Evolutionary conservation across 2,113 vertebrate species (phyloP), one percentile per base, ranked within the genome.

Genomic region (Python bivittatus): DNA sequence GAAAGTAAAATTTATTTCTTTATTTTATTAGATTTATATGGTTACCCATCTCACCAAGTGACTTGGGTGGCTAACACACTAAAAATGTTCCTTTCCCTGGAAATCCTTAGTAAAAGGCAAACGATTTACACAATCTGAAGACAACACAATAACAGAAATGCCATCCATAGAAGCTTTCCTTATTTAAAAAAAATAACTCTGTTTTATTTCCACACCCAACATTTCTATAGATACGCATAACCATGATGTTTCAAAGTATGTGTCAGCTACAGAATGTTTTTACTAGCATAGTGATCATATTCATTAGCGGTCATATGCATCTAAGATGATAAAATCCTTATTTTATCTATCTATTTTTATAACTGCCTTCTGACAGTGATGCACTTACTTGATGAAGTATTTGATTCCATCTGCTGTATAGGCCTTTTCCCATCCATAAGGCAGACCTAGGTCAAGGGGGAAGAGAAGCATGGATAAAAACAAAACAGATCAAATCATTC

Each of bases 341-440:
- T 57, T 88, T 23, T 60, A 56, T 42, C 15, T 54, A 29, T 53
- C 48, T 85, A 29, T 52, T 95, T 92, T 91, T 92, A 91, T 97
- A 96, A 94, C 42, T 96, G 95, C 95, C 95, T 97, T 95, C 94
- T 93, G 91, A 92, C 92, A 95, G 88, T 94, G 92, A 94, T 60
- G 95, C 64, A 98, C 99, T 98, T 97, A 99, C 99, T 99, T 99
- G 98, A 99, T 99, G 95, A 98, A 99, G 96, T 99, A 99, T 93
- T 98, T 99, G 95, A 98, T 98, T 94, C 98, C 99, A 85, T 99
- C 98, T 96, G 98, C 97, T 94, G 98, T 99, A 95, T 98, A 98
- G 93, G 99, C 98, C 97, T 99, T 98, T 95, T 99, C 98, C 98
- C 98, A 99, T 94, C 98, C 98, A 5, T 98, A 99, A 88, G 98